Evolutionary conservation across 1,140 invertebrate species (phyloP), one percentile per base, ranked within the genome.

Genomic region (Rhyacophila brunnea): DNA sequence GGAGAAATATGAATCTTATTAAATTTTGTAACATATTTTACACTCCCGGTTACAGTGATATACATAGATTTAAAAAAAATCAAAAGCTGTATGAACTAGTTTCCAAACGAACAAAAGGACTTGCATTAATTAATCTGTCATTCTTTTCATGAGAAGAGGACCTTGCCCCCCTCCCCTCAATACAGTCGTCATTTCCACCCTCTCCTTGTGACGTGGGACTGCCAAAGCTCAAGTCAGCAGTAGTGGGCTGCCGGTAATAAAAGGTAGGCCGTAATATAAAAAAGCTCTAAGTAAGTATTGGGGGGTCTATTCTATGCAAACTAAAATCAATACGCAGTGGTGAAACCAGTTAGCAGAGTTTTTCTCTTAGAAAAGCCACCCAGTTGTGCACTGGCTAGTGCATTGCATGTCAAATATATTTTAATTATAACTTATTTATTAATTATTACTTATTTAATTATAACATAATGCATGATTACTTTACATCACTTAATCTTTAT

Each of bases 281-380:
- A 64, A 64, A 48, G 6, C 57, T 64, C 58, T 60, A 64, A 64
- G 62, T 64, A 64, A 64, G 62, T 53, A 64, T 64, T 49, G 53
- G 38, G n/a, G 53, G 47, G 36, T 64, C 58, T 55, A 57, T 64
- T 64, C 57, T 63, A 52, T 58, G 61, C 61, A 63, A 63, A 64
- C 56, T 64, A 64, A 64, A 64, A 64, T 64, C 62, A 64, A 64
- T 64, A 64, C 62, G 56, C 61, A 54, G 50, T 19, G 34, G 48
- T 59, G 61, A 58, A 59, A 55, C 46, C 60, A 62, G 60, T 62
- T 62, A 62, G 54, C 34, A 45, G 49, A 56, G 55, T 58, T 62
- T 58, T 49, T 51, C 56, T 58, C 56, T 58, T 51, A 58, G 55
- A 43, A 23, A 44, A 47, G 54, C 55, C 34, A 58, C 55, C 55